Evolutionary conservation across 2,888 invertebrate species (phyloP).

Genomic region (Rhagonycha fulva): DNA sequence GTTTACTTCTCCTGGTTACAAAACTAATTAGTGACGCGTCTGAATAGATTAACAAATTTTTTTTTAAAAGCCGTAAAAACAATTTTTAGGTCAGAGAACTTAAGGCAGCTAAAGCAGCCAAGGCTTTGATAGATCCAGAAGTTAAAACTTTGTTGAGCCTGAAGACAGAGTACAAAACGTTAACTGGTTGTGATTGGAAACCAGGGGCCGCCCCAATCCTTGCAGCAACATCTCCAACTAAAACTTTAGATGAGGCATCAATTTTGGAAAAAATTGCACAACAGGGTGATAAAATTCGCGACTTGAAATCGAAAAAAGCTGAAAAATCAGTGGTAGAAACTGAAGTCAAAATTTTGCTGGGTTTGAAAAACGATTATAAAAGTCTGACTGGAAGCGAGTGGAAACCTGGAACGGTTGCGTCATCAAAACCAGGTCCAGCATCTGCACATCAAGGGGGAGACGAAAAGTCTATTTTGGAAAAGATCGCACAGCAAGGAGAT

Average conservation of each 20-base stretch:
- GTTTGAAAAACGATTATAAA: conserved; percentile 63
- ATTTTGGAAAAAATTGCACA: conserved; percentile 54
- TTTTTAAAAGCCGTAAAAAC: too few species aligned
- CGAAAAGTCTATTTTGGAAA: conserved; percentile 14
- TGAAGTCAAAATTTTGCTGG: conserved; percentile 61
- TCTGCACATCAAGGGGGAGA: background rate
- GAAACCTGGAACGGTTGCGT: conserved; percentile 52
- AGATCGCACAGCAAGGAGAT: conserved; percentile 66
- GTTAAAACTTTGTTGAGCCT: conserved; percentile 61
- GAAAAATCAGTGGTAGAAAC: conserved; percentile 55
- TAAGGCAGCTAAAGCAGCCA: conserved; percentile 70
- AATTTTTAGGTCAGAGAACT: conserved; percentile 15
- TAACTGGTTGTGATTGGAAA: conserved; percentile 65
- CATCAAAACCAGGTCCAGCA: background rate
- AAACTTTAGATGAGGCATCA: background rate
- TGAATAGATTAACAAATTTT: too few species aligned
- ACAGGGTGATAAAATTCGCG: conserved; percentile 70
- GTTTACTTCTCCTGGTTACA: too few species aligned
- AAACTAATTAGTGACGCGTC: too few species aligned
- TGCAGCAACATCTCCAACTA: background rate
- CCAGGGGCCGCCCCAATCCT: conserved; percentile 43
- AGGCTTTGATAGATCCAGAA: conserved; percentile 61
- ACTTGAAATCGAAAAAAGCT: conserved; percentile 57
- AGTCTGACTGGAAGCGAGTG: conserved; percentile 63
- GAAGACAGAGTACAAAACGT: conserved; percentile 62